Evolutionary conservation across 2,888 invertebrate species (phyloP).

Genomic region (Drosophila kuntzei): DNA sequence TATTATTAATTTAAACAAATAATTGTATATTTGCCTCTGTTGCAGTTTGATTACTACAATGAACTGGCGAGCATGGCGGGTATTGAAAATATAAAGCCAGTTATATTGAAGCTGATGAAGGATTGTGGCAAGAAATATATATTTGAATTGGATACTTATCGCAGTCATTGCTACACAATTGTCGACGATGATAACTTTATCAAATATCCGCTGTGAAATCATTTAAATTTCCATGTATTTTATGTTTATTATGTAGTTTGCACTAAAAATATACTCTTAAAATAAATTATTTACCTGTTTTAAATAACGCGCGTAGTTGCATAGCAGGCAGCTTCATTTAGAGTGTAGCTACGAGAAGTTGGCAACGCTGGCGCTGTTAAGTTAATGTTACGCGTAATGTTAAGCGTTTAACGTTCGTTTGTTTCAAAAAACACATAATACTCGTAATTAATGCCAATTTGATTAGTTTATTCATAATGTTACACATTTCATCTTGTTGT

Average conservation of each 20-base stretch:
- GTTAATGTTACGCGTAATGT: neutral
- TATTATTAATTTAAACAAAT: neutral
- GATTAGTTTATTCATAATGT: slow-evolving; percentile 7
- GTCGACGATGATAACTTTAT: slow-evolving; percentile 87
- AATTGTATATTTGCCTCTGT: neutral
- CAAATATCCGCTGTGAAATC: slow-evolving; percentile 51
- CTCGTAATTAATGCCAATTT: too few relatives aligned
- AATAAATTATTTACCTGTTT: slow-evolving; percentile 17
- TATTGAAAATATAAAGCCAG: slow-evolving; percentile 88
- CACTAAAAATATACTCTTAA: slow-evolving; percentile 20
- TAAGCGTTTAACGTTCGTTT: neutral
- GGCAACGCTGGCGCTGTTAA: slow-evolving; percentile 13
- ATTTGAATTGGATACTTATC: slow-evolving; percentile 88
- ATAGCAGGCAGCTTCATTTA: slow-evolving; percentile 27
- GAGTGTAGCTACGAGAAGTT: neutral
- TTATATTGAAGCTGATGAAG: slow-evolving; percentile 90
- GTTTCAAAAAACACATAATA: too few relatives aligned
- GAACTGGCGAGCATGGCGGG: slow-evolving; percentile 89
- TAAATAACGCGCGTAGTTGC: neutral
- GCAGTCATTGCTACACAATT: slow-evolving; percentile 88
- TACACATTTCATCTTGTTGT: slow-evolving; percentile 1
- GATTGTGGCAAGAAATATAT: slow-evolving; percentile 88
- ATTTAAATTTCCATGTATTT: slow-evolving; percentile 2
- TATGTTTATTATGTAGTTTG: slow-evolving; percentile 24
- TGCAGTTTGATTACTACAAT: slow-evolving; percentile 89